Percentiles rank a stretch among this genome's conserved stretches.
Evolutionary conservation across 2,113 vertebrate genomes (phyloP).

Genomic region (Antechinus flavipes): DNA sequence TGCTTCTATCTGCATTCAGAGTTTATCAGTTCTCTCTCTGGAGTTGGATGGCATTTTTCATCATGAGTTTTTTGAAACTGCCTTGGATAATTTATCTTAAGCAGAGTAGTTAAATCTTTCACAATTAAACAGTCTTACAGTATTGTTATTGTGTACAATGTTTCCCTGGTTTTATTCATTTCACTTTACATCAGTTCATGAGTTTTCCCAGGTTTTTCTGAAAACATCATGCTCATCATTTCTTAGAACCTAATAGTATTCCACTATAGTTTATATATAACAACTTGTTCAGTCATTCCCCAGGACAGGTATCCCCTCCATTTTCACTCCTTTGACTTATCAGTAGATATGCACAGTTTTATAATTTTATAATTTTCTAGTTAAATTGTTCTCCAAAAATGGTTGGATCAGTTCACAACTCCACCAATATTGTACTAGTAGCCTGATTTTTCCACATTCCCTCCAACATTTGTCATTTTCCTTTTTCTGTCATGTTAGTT

Average conservation of each 20-base stretch:
- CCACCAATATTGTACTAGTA: too few species aligned
- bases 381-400: not conserved
- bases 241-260: not conserved
- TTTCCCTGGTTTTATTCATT: not conserved
- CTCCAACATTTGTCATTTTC: not conserved
- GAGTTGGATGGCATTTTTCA: not conserved
- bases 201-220: not conserved
- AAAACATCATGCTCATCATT: not conserved
- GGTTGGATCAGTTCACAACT: not conserved
- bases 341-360: not conserved
- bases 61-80: not conserved
- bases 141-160: not conserved
- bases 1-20: not conserved
- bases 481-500: not conserved
- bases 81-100: not conserved
- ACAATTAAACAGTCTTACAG: not conserved
- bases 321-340: not conserved
- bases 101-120: not conserved
- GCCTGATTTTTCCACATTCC: too few species aligned
- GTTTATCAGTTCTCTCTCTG: not conserved
- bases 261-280: not conserved
- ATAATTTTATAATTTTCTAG: not conserved
- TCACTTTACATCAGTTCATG: not conserved
- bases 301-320: not conserved
- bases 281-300: not conserved